Conservation (phyloP, 2,797 vertebrate genomes). For the Muscicapa comitata region DNA sequence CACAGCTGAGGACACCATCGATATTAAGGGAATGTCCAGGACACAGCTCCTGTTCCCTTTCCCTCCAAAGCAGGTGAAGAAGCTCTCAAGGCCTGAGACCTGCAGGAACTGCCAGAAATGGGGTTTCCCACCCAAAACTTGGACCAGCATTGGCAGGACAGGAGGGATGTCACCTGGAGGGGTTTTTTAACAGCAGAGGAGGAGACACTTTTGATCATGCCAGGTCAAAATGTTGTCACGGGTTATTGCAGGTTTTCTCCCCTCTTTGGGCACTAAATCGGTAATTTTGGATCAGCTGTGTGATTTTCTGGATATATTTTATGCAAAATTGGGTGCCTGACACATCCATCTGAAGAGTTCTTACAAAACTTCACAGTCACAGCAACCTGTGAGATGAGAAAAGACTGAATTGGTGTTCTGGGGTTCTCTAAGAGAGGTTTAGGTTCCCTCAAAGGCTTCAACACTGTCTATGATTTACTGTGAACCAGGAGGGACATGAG, state of each 20-base stretch:
- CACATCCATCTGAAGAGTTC: background rate
- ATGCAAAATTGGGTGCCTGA: background rate
- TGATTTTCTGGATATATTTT: background rate
- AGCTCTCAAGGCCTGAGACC: background rate
- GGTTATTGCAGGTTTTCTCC: background rate
- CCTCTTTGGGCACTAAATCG: background rate
- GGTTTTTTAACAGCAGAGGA: background rate
- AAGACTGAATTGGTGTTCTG: background rate
- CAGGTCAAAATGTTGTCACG: background rate
- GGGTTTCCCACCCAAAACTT: background rate
- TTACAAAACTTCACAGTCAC: background rate
- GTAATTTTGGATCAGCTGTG: background rate
- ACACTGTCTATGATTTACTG: background rate
- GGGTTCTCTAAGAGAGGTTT: background rate
- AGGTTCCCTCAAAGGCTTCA: background rate
- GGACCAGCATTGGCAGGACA: background rate
- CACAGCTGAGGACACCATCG: background rate
- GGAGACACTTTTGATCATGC: rapidly evolving
- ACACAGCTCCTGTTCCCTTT: background rate
- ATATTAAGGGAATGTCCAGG: background rate
- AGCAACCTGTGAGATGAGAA: background rate
- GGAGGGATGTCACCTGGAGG: background rate
- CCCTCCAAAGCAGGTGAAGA: background rate
- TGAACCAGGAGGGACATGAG: slow-evolving; percentile 39
- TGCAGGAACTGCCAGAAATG: background rate